Evolutionary conservation across 2,888 invertebrate genomes (phyloP).

Genomic region (Ophion slaviceki): DNA sequence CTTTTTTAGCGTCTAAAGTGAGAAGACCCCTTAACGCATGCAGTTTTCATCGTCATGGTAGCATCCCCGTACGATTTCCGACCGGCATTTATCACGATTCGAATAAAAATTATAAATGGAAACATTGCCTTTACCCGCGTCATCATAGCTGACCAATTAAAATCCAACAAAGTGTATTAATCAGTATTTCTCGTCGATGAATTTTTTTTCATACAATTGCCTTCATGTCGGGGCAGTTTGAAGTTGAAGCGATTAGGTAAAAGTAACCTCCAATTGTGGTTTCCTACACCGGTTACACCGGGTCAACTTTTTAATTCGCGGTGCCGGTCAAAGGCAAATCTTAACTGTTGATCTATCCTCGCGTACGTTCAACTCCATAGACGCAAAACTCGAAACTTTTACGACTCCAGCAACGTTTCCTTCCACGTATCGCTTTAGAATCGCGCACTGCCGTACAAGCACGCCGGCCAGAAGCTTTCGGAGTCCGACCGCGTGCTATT

Average conservation of each 20-base stretch:
- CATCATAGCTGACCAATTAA: not conserved
- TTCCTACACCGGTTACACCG: slow-evolving; percentile 19
- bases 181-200: not conserved
- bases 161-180: not conserved
- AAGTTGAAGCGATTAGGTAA: not conserved
- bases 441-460: slow-evolving; percentile 22
- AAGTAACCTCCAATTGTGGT: slow-evolving; percentile 15
- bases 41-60: too few species aligned
- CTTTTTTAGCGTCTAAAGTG: too few species aligned
- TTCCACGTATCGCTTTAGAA: slow-evolving; percentile 26
- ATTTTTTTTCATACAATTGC: not conserved
- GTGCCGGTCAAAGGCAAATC: slow-evolving; percentile 34
- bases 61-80: too few species aligned
- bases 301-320: slow-evolving; percentile 47
- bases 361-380: slow-evolving; percentile 3
- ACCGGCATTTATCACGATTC: too few species aligned
- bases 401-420: slow-evolving; percentile 57
- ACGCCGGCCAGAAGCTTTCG: slow-evolving; percentile 2
- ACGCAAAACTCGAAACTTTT: slow-evolving; percentile 61
- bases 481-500: slow-evolving; percentile 44
- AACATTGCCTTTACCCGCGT: too few species aligned
- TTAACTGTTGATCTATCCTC: slow-evolving; percentile 40
- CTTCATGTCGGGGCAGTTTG: not conserved
- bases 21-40: too few species aligned
- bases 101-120: too few species aligned